A percentile compares a stretch with the other conserved stretches of the same genome.
Conservation (phyloP, 2,888 invertebrate genomes). For the Scrobipalpa atriplicella region DNA sequence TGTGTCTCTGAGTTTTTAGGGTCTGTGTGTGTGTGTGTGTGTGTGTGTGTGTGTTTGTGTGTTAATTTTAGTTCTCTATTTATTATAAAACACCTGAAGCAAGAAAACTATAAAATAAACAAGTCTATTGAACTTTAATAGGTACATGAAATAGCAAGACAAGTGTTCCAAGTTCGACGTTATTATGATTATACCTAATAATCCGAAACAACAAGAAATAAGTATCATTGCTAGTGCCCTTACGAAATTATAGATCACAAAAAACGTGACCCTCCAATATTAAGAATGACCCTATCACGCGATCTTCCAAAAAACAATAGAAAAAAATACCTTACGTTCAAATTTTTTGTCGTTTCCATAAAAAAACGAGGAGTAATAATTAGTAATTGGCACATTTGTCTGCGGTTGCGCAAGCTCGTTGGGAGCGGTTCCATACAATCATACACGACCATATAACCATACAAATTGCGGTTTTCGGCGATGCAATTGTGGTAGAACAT, state of each 20-base stretch:
- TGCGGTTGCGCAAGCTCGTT: conserved; percentile 43
- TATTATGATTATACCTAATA: too few species aligned
- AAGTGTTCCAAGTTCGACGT: too few species aligned
- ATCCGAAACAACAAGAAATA: too few species aligned
- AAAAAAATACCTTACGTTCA: conserved; percentile 15
- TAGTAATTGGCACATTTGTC: conserved; percentile 67
- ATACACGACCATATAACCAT: conserved; percentile 38
- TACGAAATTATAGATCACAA: background rate
- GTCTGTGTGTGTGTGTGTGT: too few species aligned
- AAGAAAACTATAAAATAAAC: too few species aligned
- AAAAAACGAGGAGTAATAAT: conserved; percentile 48
- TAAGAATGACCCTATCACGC: conserved; percentile 24
- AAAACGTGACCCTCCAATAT: conserved; percentile 3
- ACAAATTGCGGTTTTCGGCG: conserved; percentile 55
- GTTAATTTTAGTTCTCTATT: too few species aligned
- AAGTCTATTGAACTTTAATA: too few species aligned
- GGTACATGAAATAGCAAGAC: too few species aligned
- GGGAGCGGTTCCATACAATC: conserved; percentile 32
- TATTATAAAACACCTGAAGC: too few species aligned
- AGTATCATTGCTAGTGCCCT: background rate
- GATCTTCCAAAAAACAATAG: conserved; percentile 13
- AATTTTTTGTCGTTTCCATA: conserved; percentile 8
- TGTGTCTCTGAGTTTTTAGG: too few species aligned
- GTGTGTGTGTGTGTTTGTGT: too few species aligned
- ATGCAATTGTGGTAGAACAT: conserved; percentile 44